Evolutionary conservation across 2,113 vertebrate species (phyloP), one percentile per base, ranked within the genome.

Genomic region (Himantopus leucocephalus): DNA sequence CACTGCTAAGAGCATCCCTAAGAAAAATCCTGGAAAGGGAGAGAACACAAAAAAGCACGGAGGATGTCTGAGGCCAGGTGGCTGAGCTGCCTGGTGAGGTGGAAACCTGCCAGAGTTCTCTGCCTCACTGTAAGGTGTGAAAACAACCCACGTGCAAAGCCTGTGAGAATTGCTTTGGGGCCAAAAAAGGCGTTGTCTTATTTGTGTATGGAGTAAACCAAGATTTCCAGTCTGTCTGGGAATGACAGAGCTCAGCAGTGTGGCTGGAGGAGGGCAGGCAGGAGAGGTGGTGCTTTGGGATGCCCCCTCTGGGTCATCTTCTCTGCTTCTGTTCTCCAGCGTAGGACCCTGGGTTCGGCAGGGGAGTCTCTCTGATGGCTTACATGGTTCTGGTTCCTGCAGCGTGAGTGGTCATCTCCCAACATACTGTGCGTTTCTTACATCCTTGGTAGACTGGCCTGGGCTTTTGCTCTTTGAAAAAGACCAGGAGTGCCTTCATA

Each of bases 31-130:
- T 85, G 92, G 75, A 85, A 88, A 94, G 71, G 68, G n/a, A 73
- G 56, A 85, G 67, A 87, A 32, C 20, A 59, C 18, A 37, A n/a
- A 89, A 78, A 77, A 87, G 23, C 37, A 21, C 17, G 45, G 45
- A 68, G 52, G 14, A 43, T 90, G 35, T 84, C 21, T 94, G 86
- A 87, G 60, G 48, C 64, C 91, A 94, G 94, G 82, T 92, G 92
- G 89, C 79, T 85, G 90, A 88, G 88, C 90, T 90, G 91, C 55
- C 85, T 94, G 73, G 27, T 67, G 81, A 90, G 58, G 35, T 68
- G 83, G 75, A 94, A 96, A 90, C 68, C 55, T 93, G 94, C 80
- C 89, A 92, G 88, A 76, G 56, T 60, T 90, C 68, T 92, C 78
- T 76, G 76, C 59, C 35, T 96, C 30, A 19, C 30, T 63, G 64